Conservation (phyloP, 2,888 invertebrate genomes). For the Drosophila borborema region DNA sequence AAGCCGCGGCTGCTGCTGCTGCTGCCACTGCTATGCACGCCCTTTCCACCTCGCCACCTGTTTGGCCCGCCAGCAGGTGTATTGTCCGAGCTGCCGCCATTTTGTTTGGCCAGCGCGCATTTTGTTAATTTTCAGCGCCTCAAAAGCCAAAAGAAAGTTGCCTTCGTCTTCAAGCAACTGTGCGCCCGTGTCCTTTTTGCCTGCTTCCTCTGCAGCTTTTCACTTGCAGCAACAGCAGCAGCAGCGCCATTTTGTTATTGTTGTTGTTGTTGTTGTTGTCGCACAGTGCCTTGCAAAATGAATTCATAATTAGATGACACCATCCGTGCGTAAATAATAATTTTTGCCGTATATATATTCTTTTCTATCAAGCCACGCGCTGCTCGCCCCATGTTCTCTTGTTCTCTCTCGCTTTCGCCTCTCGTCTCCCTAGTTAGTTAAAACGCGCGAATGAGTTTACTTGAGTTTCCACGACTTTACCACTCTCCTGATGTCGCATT, state of each 20-base stretch:
- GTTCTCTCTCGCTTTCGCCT: conserved; percentile 7
- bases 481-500: conserved; percentile 45
- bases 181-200: conserved; percentile 18
- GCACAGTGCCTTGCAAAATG: conserved; percentile 69
- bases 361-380: conserved; percentile 14
- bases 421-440: conserved; percentile 72
- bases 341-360: conserved; percentile 56
- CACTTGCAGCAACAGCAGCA: conserved; percentile 16
- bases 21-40: not conserved
- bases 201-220: conserved; percentile 1
- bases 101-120: conserved; percentile 68
- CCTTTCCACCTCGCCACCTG: not conserved
- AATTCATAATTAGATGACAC: conserved; percentile 86
- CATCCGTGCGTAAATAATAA: conserved; percentile 85
- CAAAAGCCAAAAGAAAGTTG: conserved; percentile 62
- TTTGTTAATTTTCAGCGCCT: conserved; percentile 70
- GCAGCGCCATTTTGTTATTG: conserved; percentile 32
- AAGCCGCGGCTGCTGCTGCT: conserved; percentile 26
- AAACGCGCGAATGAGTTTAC: conserved; percentile 79
- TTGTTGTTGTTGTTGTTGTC: conserved; percentile 37
- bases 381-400: not conserved
- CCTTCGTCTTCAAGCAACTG: conserved; percentile 57
- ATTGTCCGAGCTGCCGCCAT: conserved; percentile 71
- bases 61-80: conserved; percentile 62
- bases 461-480: conserved; percentile 49